Base-by-base conservation (phyloP, 1,140 invertebrate species). In the Cydia amplana region DNA sequence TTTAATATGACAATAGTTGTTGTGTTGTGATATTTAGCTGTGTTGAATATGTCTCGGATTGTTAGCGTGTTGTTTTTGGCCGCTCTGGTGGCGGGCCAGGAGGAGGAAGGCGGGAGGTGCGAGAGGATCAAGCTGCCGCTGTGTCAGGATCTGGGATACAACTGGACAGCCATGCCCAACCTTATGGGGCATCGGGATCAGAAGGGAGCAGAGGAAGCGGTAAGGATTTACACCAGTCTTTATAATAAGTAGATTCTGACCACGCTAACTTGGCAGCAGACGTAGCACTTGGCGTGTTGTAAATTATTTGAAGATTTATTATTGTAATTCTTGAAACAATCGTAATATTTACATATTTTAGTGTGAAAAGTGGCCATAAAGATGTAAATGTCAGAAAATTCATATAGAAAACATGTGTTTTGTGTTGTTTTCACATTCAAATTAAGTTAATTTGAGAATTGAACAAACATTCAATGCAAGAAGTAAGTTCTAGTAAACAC, bases 81-180 rank as follows among this genome's bases (percentile, higher is more conserved):
- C 75, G 83, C 80, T 72, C 87, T 85, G 81, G 85, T 89, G 83
- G 89, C 87, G 72, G 80, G 80, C 83, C 87, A 89, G 76, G 87
- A 89, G 74, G 77, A 67, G 3, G 87, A 93, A 83, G 89, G 89
- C 82, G 90, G 87, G 32, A 94, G 96, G 89, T 98, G 97, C 91
- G 96, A 98, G 90, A 94, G 94, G 79, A 97, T 98, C 75, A 95
- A 94, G 40, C 95, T 97, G 40, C 95, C 97, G 12, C 94, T 97
- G 89, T 98, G 97, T 86, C 94, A 96, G 85, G 96, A 97, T 81
- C 93, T 98, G 79, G 95, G 96, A 80, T 98, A 98, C 93, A 98
- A 98, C 91, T 95, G 96, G 90, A 98, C 97, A 10, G 94, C 95
- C n/a, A 96, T 97, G 96, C 97, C 97, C 49, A 97, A 97, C 90